phyloP scores from a whole-genome alignment of 2,113 vertebrate genomes.

The Platichthys stellatus region DNA sequence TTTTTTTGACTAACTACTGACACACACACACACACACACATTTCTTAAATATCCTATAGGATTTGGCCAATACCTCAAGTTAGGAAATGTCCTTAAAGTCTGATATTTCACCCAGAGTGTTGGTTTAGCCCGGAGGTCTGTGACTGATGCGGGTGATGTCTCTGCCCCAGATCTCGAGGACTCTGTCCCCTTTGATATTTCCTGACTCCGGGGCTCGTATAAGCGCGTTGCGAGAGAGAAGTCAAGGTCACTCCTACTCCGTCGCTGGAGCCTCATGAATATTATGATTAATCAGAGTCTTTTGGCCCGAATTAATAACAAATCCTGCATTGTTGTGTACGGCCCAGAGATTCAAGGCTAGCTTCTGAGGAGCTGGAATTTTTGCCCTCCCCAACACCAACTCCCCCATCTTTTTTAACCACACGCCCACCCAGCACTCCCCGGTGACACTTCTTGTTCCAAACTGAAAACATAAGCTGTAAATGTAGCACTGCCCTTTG shows the following conservation, averaged over 20 bases:
- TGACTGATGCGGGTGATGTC: slow-evolving; percentile 76
- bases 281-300: slow-evolving; percentile 79
- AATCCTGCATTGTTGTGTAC: slow-evolving; percentile 59
- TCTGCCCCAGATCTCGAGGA: slow-evolving; percentile 76
- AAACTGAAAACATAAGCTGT: slow-evolving; percentile 41
- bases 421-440: slow-evolving; percentile 27
- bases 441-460: slow-evolving; percentile 36
- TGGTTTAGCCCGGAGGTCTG: slow-evolving; percentile 67
- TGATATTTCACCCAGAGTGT: slow-evolving; percentile 63
- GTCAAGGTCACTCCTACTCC: slow-evolving; percentile 80
- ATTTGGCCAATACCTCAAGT: slow-evolving; percentile 39
- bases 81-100: slow-evolving; percentile 45
- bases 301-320: slow-evolving; percentile 76
- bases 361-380: slow-evolving; percentile 51
- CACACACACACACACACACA: neutral
- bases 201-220: slow-evolving; percentile 68
- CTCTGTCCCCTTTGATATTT: slow-evolving; percentile 80
- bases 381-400: slow-evolving; percentile 28
- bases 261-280: slow-evolving; percentile 77
- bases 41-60: slow-evolving; percentile 9
- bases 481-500: slow-evolving; percentile 23
- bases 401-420: slow-evolving; percentile 15
- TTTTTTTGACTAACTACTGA: neutral
- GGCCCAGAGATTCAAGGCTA: slow-evolving; percentile 56
- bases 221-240: slow-evolving; percentile 71